A percentile compares a stretch with the other conserved stretches of the same genome.
Evolutionary conservation across 2,888 invertebrate genomes (phyloP).

Genomic region (Galerucella pusilla): DNA sequence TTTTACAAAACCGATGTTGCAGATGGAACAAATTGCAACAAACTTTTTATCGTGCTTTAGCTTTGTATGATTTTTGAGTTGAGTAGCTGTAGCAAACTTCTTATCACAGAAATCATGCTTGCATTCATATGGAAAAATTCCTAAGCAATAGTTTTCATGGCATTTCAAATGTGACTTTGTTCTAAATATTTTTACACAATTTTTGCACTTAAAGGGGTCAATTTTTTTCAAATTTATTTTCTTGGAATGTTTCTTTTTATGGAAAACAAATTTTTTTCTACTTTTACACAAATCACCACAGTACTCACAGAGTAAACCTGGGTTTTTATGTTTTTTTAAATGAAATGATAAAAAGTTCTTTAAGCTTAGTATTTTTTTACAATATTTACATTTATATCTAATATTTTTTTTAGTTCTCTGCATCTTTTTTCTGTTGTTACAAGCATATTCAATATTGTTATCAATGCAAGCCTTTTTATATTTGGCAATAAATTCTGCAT

Average conservation of each 20-base stretch:
- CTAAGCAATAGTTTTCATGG: constrained; percentile 61
- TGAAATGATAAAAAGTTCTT: constrained; percentile 55
- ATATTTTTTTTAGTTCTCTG: constrained; percentile 37
- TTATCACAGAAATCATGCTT: constrained; percentile 57
- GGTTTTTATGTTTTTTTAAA: constrained; percentile 55
- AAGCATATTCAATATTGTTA: constrained; percentile 39
- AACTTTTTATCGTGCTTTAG: constrained; percentile 63
- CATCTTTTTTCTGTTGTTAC: constrained; percentile 30
- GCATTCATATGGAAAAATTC: constrained; percentile 58
- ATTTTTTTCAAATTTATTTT: constrained; percentile 43
- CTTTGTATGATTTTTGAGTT: constrained; percentile 61
- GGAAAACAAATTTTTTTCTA: constrained; percentile 48
- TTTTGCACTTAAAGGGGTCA: constrained; percentile 55
- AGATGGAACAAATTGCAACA: constrained; percentile 62
- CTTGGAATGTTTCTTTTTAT: constrained; percentile 46
- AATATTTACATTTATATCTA: constrained; percentile 57
- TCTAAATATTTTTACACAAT: constrained; percentile 58
- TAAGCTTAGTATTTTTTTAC: constrained; percentile 57
- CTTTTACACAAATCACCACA: constrained; percentile 57
- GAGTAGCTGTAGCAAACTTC: constrained; percentile 59
- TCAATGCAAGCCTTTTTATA: constrained; percentile 54
- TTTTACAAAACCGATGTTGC: constrained; percentile 63
- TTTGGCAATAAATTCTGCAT: constrained; percentile 57
- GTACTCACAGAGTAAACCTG: constrained; percentile 58
- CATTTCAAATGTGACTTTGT: constrained; percentile 60